Base-by-base conservation (phyloP, 2,888 invertebrate species). In the Thumatha senex region DNA sequence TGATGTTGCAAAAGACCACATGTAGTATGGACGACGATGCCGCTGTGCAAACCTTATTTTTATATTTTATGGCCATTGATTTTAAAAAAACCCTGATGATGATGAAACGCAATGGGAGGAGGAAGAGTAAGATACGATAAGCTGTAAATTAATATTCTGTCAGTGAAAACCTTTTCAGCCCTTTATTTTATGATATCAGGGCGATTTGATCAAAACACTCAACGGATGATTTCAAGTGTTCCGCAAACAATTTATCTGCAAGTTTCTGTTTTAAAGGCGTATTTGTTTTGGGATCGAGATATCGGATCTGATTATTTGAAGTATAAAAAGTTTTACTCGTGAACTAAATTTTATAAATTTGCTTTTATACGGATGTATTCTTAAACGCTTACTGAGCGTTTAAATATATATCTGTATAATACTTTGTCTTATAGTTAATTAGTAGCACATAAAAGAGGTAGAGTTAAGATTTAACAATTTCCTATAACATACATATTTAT, bases 71-170 rank as follows among this genome's bases (percentile, higher is more conserved):
- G n/a, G n/a, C n/a, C n/a, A n/a, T n/a, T n/a, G n/a, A n/a, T n/a
- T n/a, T n/a, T n/a, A n/a, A n/a, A n/a, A n/a, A n/a, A n/a, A n/a
- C n/a, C n/a, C n/a, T n/a, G 76, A 84, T 76, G 74, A 79, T 60
- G 74, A 66, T 59, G 75, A 55, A 81, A 70, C 73, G 84, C 1
- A 13, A 14, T 1, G 8, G 36, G 5, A 36, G 14, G 12, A 9
- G 14, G 9, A 14, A 13, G 12, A 13, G 14, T 7, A 8, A 36
- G 59, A 65, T 66, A 56, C 69, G 71, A 81, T 82, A 82, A 79
- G 74, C 11, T 81, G 2, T 74, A 83, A 86, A 89, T 89, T 89
- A 88, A 88, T 89, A 88, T 85, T 84, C 86, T 85, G 86, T 87
- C 85, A 77, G 78, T 84, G 78, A 72, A 81, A 78, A 67, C 78